phyloP scores from a whole-genome alignment of 2,888 invertebrate species.

The Ophion ventricosus region DNA sequence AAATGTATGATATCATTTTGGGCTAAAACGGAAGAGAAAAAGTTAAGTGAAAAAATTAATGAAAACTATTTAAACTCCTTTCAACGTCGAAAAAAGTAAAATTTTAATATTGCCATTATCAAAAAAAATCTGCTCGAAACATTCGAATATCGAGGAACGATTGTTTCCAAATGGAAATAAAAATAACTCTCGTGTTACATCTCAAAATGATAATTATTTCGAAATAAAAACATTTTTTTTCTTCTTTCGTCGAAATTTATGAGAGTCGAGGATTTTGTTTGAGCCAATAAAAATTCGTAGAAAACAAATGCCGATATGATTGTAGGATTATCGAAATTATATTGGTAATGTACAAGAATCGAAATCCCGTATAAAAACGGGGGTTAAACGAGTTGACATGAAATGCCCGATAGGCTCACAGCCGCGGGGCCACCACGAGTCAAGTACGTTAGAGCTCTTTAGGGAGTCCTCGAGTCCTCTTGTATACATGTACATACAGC shows the following conservation, averaged over 20 bases:
- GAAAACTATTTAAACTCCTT: no score
- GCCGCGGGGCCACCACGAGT: slow-evolving; percentile 66
- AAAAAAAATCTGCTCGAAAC: neutral
- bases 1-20: neutral
- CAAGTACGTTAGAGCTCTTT: slow-evolving; percentile 70
- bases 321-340: no score
- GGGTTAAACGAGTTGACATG: neutral
- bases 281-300: no score
- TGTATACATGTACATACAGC: slow-evolving; percentile 28
- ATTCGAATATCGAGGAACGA: neutral
- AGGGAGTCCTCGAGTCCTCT: slow-evolving; percentile 51
- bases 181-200: neutral
- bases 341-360: no score
- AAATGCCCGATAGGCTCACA: slow-evolving; percentile 28
- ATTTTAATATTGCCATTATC: neutral
- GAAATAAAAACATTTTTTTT: no score
- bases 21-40: neutral
- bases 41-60: neutral
- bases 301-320: no score
- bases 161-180: neutral
- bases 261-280: no score
- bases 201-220: no score
- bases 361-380: no score
- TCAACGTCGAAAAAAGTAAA: no score
- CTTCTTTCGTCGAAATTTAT: no score